Conservation (phyloP, 2,797 vertebrate species). For the Harpagifer antarcticus region DNA sequence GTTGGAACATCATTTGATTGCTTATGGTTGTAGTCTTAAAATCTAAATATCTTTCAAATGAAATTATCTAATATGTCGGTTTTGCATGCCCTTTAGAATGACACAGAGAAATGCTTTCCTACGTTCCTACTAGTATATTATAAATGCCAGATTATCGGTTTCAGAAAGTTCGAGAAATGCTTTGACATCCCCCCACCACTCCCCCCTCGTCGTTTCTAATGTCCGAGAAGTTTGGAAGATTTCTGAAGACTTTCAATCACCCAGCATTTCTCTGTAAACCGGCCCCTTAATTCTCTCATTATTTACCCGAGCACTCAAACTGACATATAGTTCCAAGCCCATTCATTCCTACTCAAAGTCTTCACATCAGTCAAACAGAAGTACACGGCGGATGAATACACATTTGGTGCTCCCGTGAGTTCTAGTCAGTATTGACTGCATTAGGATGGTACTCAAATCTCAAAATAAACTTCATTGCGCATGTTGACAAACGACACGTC, state of each 20-base stretch:
- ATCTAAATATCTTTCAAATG: too few species aligned
- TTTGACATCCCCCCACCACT: too few species aligned
- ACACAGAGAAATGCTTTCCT: neutral
- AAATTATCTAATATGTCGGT: neutral
- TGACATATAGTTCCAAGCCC: neutral
- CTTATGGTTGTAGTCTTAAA: neutral
- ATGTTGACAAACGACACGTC: neutral
- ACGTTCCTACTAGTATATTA: too few species aligned
- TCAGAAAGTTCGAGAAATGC: too few species aligned
- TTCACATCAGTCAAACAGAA: neutral
- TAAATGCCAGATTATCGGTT: too few species aligned
- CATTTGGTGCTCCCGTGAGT: neutral
- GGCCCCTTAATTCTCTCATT: neutral
- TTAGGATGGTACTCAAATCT: neutral
- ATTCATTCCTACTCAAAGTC: neutral
- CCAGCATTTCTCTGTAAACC: neutral
- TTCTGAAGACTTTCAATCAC: neutral
- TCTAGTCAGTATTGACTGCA: conserved; percentile 1
- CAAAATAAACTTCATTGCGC: neutral
- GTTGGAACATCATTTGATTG: too few species aligned
- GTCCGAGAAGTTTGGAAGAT: neutral
- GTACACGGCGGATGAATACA: neutral
- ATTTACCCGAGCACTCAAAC: neutral
- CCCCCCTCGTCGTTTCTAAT: too few species aligned
- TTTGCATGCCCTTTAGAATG: neutral